Base-by-base conservation (phyloP, 1,140 invertebrate species). In the Anagrus nilaparvatae region DNA sequence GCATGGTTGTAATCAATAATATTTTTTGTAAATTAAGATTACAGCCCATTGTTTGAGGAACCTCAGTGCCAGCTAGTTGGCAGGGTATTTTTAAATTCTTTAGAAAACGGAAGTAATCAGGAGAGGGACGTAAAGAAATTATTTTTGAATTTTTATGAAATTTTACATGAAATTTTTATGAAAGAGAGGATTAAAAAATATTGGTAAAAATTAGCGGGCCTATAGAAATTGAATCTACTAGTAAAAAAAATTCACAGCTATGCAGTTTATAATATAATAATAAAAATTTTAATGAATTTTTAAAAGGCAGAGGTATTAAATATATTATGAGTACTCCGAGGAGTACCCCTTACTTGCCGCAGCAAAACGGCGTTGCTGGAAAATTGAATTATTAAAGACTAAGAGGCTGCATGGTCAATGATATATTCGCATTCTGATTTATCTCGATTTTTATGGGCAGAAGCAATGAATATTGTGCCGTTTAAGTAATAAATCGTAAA, bases 301-400 rank as follows among this genome's bases (percentile, higher is more conserved):
- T 63, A 14, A 31, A 48, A 16, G 27, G 41, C 23, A 43, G 52
- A 20, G 51, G 58, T 12, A 51, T 60, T 2, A 51, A 31, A 18
- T 21, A 47, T 12, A 30, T 41, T 1, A 33, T 46, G n/a, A 27
- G 16, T 8, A 46, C 43, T 32, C n/a, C n/a, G n/a, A n/a, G n/a
- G n/a, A n/a, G n/a, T n/a, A n/a, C n/a, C n/a, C 47, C 47, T 1
- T 65, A 68, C 28, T 62, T 53, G 3, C 61, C 63, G 4, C 49
- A 70, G 43, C 63, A 66, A 49, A 70, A 69, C 38, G 63, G 63
- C 2, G 46, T 55, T 17, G 53, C 58, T 13, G 68, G 73, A 43
- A 43, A 63, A 24, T 54, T 56, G 18, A 23, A 71, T 43, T 28
- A 65, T n/a, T 7, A 66, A 62, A 2, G 48, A 70, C 2, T 49